Conservation (phyloP, 1,140 invertebrate genomes). For the Venturia canescens region DNA sequence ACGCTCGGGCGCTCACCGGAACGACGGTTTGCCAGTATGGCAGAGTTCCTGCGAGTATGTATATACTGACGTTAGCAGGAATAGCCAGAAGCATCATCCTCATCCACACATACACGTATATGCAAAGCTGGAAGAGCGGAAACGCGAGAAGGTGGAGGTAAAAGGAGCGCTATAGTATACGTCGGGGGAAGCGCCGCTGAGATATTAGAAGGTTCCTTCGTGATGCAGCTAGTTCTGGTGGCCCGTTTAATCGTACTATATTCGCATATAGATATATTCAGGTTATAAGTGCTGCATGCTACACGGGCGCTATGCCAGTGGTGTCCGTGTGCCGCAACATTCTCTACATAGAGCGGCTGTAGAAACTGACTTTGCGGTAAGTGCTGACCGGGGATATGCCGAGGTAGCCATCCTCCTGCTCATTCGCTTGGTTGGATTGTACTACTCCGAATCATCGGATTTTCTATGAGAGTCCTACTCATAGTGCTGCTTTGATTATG, state of each 20-base stretch:
- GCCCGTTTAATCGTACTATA: background rate
- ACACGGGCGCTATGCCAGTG: background rate
- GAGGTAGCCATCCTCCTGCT: conserved; percentile 39
- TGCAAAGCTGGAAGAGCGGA: background rate
- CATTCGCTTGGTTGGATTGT: conserved; percentile 57
- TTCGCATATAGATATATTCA: background rate
- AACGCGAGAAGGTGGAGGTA: background rate
- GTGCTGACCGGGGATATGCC: conserved; percentile 62
- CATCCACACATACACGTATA: background rate
- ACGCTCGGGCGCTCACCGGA: conserved; percentile 55
- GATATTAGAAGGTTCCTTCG: conserved; percentile 63
- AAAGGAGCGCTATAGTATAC: conserved; percentile 10
- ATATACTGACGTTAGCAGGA: conserved; percentile 36
- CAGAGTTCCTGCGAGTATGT: background rate
- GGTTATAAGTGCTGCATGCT: background rate
- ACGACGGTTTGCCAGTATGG: conserved; percentile 5
- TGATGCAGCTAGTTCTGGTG: conserved; percentile 59
- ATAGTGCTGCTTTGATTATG: background rate
- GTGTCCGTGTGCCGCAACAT: conserved; percentile 47
- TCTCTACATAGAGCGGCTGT: conserved; percentile 47
- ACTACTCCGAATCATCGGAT: conserved; percentile 60
- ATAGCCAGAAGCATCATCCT: conserved; percentile 39
- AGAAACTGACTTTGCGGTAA: conserved; percentile 69
- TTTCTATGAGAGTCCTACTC: conserved; percentile 58
- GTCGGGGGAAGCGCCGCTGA: conserved; percentile 49